Evolutionary conservation across 2,888 invertebrate species (phyloP).

Genomic region (Zele albiditarsus): DNA sequence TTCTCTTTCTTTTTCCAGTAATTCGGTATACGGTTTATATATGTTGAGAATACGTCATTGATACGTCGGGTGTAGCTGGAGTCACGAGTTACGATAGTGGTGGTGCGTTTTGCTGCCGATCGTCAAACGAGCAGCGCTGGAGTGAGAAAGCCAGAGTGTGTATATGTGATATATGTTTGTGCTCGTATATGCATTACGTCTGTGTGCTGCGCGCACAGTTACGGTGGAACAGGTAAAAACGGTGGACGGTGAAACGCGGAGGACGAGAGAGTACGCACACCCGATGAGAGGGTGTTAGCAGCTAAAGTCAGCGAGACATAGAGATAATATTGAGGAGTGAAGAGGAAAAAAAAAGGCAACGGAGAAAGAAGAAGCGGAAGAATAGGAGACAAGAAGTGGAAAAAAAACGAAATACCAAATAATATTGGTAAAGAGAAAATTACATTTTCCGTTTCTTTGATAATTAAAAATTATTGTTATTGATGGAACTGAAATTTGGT

Average conservation of each 20-base stretch:
- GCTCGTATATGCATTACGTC: constrained; percentile 23
- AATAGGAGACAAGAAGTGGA: constrained; percentile 25
- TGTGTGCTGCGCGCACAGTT: constrained; percentile 2
- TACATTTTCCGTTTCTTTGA: neutral
- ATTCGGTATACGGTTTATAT: neutral
- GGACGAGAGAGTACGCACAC: constrained; percentile 11
- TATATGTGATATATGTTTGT: constrained; percentile 23
- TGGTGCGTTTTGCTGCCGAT: constrained; percentile 38
- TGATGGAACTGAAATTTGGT: neutral
- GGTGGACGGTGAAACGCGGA: constrained; percentile 15
- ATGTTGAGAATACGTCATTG: constrained; percentile 19
- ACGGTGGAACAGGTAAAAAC: constrained; percentile 30
- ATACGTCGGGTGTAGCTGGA: constrained; percentile 19
- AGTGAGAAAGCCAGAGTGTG: constrained; percentile 27
- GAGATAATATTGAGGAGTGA: constrained; percentile 20
- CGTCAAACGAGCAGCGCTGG: constrained; percentile 34
- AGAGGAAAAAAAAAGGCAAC: constrained; percentile 19
- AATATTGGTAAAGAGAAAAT: neutral
- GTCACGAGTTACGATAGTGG: constrained; percentile 35
- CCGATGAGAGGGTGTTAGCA: constrained; percentile 31
- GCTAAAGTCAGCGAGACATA: constrained; percentile 13
- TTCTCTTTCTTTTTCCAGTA: constrained; percentile 3
- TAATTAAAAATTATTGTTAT: neutral
- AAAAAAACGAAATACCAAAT: constrained; percentile 45
- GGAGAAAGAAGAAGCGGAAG: constrained; percentile 4